Base-by-base conservation (phyloP, 2,113 vertebrate species). In the Capreolus pygargus region DNA sequence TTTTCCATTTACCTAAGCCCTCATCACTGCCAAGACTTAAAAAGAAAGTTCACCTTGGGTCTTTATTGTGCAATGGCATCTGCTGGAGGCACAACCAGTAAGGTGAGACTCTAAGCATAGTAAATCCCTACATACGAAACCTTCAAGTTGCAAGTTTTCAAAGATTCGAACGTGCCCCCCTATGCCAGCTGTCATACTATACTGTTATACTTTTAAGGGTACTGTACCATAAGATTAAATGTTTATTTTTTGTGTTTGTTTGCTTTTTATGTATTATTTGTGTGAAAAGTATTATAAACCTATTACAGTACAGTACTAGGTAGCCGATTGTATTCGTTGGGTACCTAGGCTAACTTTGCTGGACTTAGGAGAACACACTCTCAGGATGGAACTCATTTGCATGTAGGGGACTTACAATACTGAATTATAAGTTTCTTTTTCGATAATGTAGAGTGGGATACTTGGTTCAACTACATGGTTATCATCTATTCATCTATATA, bases 351-450 rank as follows among this genome's bases (percentile, higher is more conserved):
- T 76, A 43, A 39, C 3, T 76, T 76, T 76, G 70, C 39, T 27
- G 21, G 70, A 43, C 70, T 27, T 25, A 76, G 0, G 23, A 70
- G 67, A 76, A 76, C 0, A 11, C 0, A 8, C 23, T 76, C 39
- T 76, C 12, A 43, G 12, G 39, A 76, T 43, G 70, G 70, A 14
- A 15, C 70, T 43, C 23, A 43, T 76, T 43, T 43, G 39, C 23
- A 76, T 14, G 1, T 76, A 43, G 39, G 23, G 36, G 39, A 43
- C 70, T 76, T 76, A 76, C 39, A 27, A 43, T 43, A 43, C n/a
- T 94, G 27, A 96, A 92, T 52, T 55, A 60, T 0, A 61, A 88
- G 23, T 64, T 86, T 89, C 16, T 94, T 95, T 67, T 86, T 78
- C 7, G 27, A 23, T 52, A 60, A 76, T 27, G 39, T 55, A 27